These are phyloP conservation scores for Ceraclea dissimilis DNA, from an alignment of 2,888 invertebrate genomes.

Conservation along the genomic window DNA sequence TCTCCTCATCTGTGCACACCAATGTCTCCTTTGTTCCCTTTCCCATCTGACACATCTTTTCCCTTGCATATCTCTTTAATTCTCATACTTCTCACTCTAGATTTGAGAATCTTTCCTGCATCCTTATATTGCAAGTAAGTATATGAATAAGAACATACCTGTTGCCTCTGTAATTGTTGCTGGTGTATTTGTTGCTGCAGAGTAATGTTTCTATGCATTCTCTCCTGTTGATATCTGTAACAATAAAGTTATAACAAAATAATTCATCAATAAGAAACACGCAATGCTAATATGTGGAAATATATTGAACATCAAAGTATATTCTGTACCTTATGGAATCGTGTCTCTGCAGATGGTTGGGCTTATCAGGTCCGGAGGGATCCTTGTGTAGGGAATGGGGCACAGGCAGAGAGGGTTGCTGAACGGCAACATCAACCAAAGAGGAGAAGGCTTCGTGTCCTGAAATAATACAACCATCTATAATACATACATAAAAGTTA, in stretches of 20 bases:
- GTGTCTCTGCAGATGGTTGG: slow-evolving; percentile 44
- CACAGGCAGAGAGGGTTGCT: slow-evolving; percentile 81
- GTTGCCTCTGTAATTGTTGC: slow-evolving; percentile 28
- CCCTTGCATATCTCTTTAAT: too few relatives aligned
- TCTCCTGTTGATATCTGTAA: slow-evolving; percentile 25
- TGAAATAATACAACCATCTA: slow-evolving; percentile 23
- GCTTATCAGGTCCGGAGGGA: slow-evolving; percentile 38
- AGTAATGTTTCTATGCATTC: slow-evolving; percentile 33
- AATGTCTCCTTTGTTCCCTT: too few relatives aligned
- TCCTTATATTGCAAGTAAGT: too few relatives aligned
- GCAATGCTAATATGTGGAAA: too few relatives aligned
- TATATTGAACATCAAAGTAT: too few relatives aligned
- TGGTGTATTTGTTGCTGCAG: slow-evolving; percentile 36
- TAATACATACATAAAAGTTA: too few relatives aligned
- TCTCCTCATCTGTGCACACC: too few relatives aligned
- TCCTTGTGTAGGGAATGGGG: slow-evolving; percentile 45
- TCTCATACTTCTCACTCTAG: neutral
- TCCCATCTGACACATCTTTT: too few relatives aligned
- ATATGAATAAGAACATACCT: too few relatives aligned
- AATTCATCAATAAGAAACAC: neutral
- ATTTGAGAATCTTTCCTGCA: too few relatives aligned
- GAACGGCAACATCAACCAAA: slow-evolving; percentile 85
- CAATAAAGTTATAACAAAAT: neutral
- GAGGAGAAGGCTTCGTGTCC: slow-evolving; percentile 84
- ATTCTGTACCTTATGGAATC: slow-evolving; percentile 33